Evolutionary conservation across 2,797 vertebrate species (phyloP).

Genomic region (Hylomyscus alleni): DNA sequence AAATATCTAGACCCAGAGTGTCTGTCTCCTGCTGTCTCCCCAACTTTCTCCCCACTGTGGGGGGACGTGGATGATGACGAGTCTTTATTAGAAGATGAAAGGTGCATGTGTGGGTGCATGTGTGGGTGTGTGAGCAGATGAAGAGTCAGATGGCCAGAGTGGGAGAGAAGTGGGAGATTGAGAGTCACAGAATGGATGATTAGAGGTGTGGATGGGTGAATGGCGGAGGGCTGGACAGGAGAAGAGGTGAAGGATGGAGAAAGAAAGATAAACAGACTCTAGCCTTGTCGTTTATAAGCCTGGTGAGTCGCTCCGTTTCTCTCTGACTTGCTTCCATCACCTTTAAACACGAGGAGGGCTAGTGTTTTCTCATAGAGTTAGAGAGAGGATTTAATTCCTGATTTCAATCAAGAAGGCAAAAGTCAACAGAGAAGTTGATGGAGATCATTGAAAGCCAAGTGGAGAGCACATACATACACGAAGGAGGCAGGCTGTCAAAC

Average conservation of each 20-base stretch:
- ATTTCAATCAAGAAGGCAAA: not conserved
- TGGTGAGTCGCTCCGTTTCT: not conserved
- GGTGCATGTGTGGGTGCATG: no score
- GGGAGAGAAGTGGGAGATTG: not conserved
- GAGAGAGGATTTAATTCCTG: not conserved
- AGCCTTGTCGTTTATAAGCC: not conserved
- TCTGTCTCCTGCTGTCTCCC: constrained; percentile 27
- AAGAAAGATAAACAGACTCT: not conserved
- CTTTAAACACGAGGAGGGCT: constrained; percentile 4
- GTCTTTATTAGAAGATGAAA: not conserved
- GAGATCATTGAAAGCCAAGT: not conserved
- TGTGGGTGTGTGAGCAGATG: not conserved
- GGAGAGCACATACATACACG: no score
- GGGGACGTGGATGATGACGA: not conserved
- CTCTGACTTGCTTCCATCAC: not conserved
- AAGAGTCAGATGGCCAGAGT: not conserved
- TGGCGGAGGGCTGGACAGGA: not conserved
- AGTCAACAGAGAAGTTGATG: not conserved
- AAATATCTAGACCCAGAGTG: constrained; percentile 57
- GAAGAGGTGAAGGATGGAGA: not conserved
- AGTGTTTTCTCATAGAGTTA: not conserved
- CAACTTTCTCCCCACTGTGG: not conserved
- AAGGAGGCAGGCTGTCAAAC: no score
- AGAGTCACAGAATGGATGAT: not conserved
- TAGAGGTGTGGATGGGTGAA: not conserved